Evolutionary conservation across 2,888 invertebrate genomes (phyloP).

Genomic region (Mythimna vitellina): DNA sequence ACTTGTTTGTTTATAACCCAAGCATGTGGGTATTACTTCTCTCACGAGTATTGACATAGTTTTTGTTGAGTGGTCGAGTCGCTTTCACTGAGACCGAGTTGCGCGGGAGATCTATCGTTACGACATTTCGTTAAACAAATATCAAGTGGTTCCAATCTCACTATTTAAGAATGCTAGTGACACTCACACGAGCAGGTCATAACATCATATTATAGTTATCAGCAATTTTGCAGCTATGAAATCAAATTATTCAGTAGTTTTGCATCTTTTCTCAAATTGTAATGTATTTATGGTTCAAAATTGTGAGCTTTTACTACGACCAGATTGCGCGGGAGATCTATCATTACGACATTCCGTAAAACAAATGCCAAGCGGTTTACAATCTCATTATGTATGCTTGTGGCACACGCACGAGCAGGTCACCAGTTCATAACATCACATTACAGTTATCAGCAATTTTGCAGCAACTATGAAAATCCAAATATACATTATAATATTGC

Average conservation of each 20-base stretch:
- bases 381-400: slow-evolving; percentile 43
- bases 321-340: slow-evolving; percentile 61
- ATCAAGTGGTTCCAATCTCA: slow-evolving; percentile 19
- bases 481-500: slow-evolving; percentile 16
- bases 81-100: slow-evolving; percentile 63
- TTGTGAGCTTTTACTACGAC: slow-evolving; percentile 6
- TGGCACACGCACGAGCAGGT: slow-evolving; percentile 48
- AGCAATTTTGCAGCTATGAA: slow-evolving; percentile 29
- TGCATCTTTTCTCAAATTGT: slow-evolving; percentile 14
- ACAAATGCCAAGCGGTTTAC: slow-evolving; percentile 27
- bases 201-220: slow-evolving; percentile 33
- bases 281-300: slow-evolving; percentile 1
- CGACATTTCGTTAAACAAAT: slow-evolving; percentile 48
- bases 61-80: slow-evolving; percentile 5
- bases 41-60: slow-evolving; percentile 20
- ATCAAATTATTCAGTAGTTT: slow-evolving; percentile 5
- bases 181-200: slow-evolving; percentile 41
- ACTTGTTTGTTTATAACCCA: slow-evolving; percentile 24
- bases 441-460: slow-evolving; percentile 44
- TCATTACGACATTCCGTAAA: slow-evolving; percentile 55
- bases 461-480: neutral
- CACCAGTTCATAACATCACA: slow-evolving; percentile 31
- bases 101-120: slow-evolving; percentile 63
- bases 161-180: slow-evolving; percentile 55
- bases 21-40: neutral